A percentile compares a stretch with the other conserved stretches of the same genome.
These are phyloP conservation scores for Pocillopora verrucosa DNA, from an alignment of 64 coral and sea anemone species.

Conservation along the genomic window DNA sequence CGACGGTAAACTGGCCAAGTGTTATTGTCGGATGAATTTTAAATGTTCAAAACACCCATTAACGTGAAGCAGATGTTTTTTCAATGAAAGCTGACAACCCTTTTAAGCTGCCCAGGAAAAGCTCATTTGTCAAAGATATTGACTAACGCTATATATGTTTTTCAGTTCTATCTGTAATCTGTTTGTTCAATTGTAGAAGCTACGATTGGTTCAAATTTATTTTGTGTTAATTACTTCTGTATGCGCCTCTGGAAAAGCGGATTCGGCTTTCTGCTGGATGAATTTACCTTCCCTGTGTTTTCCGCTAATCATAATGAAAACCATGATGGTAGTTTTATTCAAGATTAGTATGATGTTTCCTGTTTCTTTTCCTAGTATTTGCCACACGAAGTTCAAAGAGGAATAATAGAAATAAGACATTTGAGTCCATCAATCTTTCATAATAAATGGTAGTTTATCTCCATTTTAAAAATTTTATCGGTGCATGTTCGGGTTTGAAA, in stretches of 20 bases:
- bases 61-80: background rate
- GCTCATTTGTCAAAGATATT: background rate
- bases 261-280: background rate
- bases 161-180: background rate
- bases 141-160: background rate
- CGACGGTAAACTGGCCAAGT: too few relatives aligned
- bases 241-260: background rate
- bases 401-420: too few relatives aligned
- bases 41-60: background rate
- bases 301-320: background rate
- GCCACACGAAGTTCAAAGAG: too few relatives aligned
- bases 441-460: too few relatives aligned
- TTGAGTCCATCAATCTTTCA: too few relatives aligned
- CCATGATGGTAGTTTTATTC: too few relatives aligned
- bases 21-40: background rate
- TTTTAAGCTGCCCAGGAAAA: background rate
- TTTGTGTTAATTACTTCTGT: slow-evolving; percentile 4
- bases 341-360: too few relatives aligned
- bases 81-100: background rate
- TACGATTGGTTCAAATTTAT: background rate
- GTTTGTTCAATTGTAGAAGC: background rate
- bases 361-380: too few relatives aligned
- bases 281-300: background rate
- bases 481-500: too few relatives aligned
- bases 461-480: too few relatives aligned